Base-by-base conservation (phyloP, 2,888 invertebrate species). In the Nebria brevicollis region DNA sequence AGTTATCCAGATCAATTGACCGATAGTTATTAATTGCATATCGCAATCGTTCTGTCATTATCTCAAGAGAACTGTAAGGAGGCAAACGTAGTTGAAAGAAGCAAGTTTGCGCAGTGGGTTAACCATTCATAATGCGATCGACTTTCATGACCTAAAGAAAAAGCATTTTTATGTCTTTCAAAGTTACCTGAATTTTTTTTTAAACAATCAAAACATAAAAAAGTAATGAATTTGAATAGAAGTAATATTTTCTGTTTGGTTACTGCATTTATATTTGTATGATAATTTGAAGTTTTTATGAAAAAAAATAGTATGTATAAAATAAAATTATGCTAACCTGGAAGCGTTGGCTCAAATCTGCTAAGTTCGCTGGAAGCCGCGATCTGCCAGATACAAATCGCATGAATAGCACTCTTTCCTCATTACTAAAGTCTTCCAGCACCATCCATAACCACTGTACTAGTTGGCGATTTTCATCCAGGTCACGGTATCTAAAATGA, bases 1-100 rank as follows among this genome's bases (percentile, higher is more conserved):
- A 93, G 86, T 93, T 93, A 87, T 93, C 93, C 93, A 93, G 92
- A 87, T 93, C 93, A 77, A 93, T 93, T 7, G 92, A 92, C 54
- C 92, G 91, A 84, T 93, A 93, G 86, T 93, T 92, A 86, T 92
- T 92, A 82, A 93, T 93, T 74, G 93, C 93, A 85, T 93, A 93
- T 43, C 92, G 90, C 75, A 93, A 88, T 83, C 91, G 89, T 85
- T 93, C 93, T 0, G 92, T 92, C 90, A 93, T 91, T 68, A 92
- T 88, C 84, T 92, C 92, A 83, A 90, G 90, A 82, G 90, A 91
- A 20, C 91, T 91, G 87, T 93, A 93, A 2, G 91, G 90, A 1
- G 93, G 93, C 42, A 93, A 88, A 0, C 93, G 90, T 66, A 93
- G 88, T 86, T 93, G 93, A 87, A 93, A 93, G 87, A 91, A 91